Percentiles rank a stretch among this genome's conserved stretches.
Evolutionary conservation across 2,888 invertebrate species (phyloP).

Genomic region (Thymelicus lineola): DNA sequence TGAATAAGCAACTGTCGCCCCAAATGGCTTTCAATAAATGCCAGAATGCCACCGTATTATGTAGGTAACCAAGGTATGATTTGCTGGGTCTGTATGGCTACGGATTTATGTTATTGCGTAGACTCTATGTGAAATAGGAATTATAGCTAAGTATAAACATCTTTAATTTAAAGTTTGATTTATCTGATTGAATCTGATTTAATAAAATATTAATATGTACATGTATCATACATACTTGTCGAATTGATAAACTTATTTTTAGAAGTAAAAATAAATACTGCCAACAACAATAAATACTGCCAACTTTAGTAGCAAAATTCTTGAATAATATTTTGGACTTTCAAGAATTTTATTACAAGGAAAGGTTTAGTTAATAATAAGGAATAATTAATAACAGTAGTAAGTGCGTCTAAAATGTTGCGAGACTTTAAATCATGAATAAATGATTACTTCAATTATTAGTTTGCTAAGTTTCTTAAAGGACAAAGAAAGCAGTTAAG

Average conservation of each 20-base stretch:
- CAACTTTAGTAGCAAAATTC: no score
- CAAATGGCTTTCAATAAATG: conserved; percentile 34
- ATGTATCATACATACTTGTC: no score
- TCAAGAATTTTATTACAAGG: background rate
- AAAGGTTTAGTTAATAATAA: conserved; percentile 18
- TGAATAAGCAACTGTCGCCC: conserved; percentile 36
- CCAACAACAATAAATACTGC: no score
- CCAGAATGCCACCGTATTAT: conserved; percentile 30
- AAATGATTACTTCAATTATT: conserved; percentile 44
- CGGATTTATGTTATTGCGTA: conserved; percentile 14
- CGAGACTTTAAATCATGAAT: conserved; percentile 43
- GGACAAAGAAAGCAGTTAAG: conserved; percentile 12
- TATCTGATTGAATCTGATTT: no score
- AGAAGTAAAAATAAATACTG: no score
- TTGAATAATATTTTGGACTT: background rate
- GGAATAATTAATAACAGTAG: conserved; percentile 22
- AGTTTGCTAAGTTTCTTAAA: conserved; percentile 28
- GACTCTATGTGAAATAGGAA: conserved; percentile 4
- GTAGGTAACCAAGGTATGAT: conserved; percentile 22
- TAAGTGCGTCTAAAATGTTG: conserved; percentile 29
- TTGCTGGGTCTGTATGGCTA: conserved; percentile 26
- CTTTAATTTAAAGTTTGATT: background rate
- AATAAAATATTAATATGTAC: no score
- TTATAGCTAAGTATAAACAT: background rate
- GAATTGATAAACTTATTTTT: no score